A percentile compares a stretch with the other conserved stretches of the same genome.
These are phyloP conservation scores for Ceratothoa steindachneri DNA, from an alignment of 2,888 invertebrate genomes.

Conservation along the genomic window DNA sequence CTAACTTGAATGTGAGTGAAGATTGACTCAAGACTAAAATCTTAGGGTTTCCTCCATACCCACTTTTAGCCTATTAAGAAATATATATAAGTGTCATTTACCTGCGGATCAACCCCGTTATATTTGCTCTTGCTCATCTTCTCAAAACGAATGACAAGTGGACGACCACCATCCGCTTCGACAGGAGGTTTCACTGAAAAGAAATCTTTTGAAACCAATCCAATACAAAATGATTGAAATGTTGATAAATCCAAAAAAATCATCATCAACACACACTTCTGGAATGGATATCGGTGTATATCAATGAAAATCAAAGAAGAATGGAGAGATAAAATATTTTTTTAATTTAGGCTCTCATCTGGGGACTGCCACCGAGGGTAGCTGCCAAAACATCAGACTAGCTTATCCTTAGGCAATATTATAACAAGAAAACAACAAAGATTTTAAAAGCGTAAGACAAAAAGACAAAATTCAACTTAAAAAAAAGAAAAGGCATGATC, in stretches of 20 bases:
- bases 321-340: no score
- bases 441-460: background rate
- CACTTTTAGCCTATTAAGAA: no score
- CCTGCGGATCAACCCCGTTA: conserved; percentile 89
- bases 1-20: no score
- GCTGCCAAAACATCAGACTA: no score
- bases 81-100: no score
- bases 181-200: conserved; percentile 56
- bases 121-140: conserved; percentile 99
- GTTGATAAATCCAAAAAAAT: background rate
- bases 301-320: no score
- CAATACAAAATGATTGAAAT: conserved; percentile 20
- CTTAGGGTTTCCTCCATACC: no score
- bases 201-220: no score
- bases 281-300: background rate
- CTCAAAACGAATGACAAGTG: conserved; percentile 77
- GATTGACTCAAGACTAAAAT: no score
- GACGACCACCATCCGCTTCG: conserved; percentile 60
- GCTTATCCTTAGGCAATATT: background rate
- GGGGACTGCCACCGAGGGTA: no score
- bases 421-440: background rate
- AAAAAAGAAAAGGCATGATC: conserved; percentile 15
- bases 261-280: background rate
- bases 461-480: background rate
- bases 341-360: no score